phyloP scores from a whole-genome alignment of 2,888 invertebrate genomes.

The Metacarcinus magister region DNA sequence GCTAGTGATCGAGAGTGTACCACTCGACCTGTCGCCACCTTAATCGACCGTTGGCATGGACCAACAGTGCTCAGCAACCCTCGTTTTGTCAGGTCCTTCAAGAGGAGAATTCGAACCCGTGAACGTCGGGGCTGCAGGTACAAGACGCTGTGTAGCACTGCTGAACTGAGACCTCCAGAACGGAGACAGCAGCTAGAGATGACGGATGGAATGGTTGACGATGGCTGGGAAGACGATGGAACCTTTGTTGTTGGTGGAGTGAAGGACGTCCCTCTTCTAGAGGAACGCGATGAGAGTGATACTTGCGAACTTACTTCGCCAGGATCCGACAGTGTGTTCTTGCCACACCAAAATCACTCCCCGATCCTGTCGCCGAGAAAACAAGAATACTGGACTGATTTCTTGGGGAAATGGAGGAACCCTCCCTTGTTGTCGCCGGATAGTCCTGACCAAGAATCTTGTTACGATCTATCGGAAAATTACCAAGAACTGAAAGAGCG shows the following conservation, averaged over 20 bases:
- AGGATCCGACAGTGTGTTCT: slow-evolving; percentile 59
- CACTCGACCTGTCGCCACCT: not conserved
- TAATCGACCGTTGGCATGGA: not conserved
- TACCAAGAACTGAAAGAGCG: slow-evolving; percentile 38
- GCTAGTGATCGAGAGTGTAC: not conserved
- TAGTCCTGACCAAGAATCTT: not conserved
- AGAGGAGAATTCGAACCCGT: slow-evolving; percentile 68
- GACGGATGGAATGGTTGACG: not conserved
- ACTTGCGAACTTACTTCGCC: slow-evolving; percentile 18
- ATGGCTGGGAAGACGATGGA: not conserved
- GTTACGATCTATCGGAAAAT: not conserved
- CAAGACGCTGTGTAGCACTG: slow-evolving; percentile 49
- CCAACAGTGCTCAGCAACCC: slow-evolving; percentile 50
- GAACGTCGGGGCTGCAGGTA: slow-evolving; percentile 56
- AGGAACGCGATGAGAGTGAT: slow-evolving; percentile 22
- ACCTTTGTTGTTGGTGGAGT: not conserved
- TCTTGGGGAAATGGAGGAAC: not conserved
- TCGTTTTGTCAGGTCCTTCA: slow-evolving; percentile 68
- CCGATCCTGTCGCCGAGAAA: not conserved
- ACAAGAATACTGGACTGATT: not conserved
- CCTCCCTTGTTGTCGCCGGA: not conserved
- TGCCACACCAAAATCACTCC: not conserved
- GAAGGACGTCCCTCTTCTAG: not conserved
- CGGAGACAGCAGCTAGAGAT: not conserved
- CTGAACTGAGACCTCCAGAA: not conserved